Evolutionary conservation across 1,140 invertebrate species (phyloP), one percentile per base, ranked within the genome.

Genomic region (Lepidurus arcticus): DNA sequence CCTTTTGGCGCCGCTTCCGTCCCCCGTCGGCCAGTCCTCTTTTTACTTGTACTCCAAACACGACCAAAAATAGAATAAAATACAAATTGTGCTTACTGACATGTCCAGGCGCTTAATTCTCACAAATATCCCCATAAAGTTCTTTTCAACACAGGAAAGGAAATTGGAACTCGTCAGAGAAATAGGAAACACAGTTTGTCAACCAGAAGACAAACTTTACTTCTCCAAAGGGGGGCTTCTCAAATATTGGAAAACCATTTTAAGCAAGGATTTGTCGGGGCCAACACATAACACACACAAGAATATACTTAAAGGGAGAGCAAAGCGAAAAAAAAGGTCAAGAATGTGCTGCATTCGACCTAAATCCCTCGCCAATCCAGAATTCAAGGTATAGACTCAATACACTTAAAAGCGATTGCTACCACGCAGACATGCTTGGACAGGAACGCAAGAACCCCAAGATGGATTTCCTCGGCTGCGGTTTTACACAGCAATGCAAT

Each of bases 401-500:
- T 65, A 65, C 13, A 65, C 13, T 65, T 65, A 65, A 11, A 10
- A 47, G 10, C 10, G 45, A 47, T 47, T 47, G 45, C 45, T 10
- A 10, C 45, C 10, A 65, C 16, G 34, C 34, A 9, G 53, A 7
- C 21, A 13, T 21, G 16, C 21, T 65, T 21, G 53, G 53, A 16
- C 53, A 16, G 53, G 53, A 21, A 34, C 34, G 34, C 34, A 9
- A 13, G 53, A 21, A 13, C 53, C 16, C 16, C 21, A 65, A 65
- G 53, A 65, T 65, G 53, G 53, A 65, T 65, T 65, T 65, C 53
- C 53, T 65, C 6, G 34, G 34, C 34, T 65, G 53, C 53, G 53
- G 53, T 65, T 65, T 65, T 21, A 65, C 53, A 65, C 53, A 65
- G 53, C 53, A 65, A 65, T 65, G 53, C 53, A 65, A 65, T 65